Evolutionary conservation across 2,888 invertebrate species (phyloP).

Genomic region (Dynastes tityus): DNA sequence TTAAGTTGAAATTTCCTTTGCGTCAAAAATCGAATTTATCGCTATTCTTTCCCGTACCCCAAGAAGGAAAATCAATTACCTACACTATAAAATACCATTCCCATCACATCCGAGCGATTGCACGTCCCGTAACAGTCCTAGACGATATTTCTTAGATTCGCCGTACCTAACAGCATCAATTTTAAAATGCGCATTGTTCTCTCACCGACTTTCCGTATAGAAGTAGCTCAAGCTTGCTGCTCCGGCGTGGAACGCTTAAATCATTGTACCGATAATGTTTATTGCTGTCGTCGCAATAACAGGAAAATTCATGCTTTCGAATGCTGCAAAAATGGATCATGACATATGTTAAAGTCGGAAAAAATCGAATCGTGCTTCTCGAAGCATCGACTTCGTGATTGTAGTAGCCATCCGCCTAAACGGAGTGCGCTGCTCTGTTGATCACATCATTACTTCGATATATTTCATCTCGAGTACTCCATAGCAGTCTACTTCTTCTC

Average conservation of each 20-base stretch:
- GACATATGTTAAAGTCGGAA: conserved; percentile 65
- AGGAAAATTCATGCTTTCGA: conserved; percentile 57
- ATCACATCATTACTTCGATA: conserved; percentile 64
- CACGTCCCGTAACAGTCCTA: too few species aligned
- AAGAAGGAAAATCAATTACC: too few species aligned
- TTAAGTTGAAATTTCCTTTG: too few species aligned
- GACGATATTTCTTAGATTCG: background rate
- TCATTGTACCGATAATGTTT: conserved; percentile 38
- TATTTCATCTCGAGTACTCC: conserved; percentile 59
- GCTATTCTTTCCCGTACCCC: too few species aligned
- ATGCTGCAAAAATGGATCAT: conserved; percentile 64
- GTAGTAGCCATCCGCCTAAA: conserved; percentile 57
- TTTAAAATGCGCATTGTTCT: conserved; percentile 28
- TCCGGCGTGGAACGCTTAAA: conserved; percentile 20
- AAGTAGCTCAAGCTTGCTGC: background rate
- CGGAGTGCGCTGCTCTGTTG: conserved; percentile 60
- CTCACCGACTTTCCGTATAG: background rate
- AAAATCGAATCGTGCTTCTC: conserved; percentile 64
- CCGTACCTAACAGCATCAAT: background rate
- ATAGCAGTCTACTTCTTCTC: background rate
- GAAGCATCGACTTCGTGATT: conserved; percentile 63
- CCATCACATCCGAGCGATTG: too few species aligned
- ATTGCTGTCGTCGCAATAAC: conserved; percentile 44
- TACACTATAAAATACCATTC: too few species aligned
- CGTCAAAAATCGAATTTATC: too few species aligned